Evolutionary conservation across 1,140 invertebrate species (phyloP), one percentile per base, ranked within the genome.

Genomic region (Lordiphosa stackelbergi): DNA sequence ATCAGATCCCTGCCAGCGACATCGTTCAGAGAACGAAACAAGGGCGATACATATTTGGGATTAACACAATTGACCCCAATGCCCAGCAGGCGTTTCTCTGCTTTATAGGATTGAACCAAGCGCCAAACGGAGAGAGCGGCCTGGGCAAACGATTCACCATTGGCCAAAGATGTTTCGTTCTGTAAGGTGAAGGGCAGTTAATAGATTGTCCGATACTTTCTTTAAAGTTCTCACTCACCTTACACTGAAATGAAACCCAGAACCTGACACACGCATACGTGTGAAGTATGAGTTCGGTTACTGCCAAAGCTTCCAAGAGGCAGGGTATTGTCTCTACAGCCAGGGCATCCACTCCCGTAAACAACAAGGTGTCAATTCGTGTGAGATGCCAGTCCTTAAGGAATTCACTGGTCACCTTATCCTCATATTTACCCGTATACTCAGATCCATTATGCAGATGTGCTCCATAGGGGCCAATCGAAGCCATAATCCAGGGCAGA

Each of bases 271-370:
- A 71, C 10, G 93, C 93, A 88, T 92, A 96, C 59, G 95, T 91
- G 4, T 90, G 88, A 38, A 91, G 89, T 10, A 98, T 78, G 16
- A 97, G 87, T 41, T 94, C 91, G 2, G 96, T 89, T 1, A 97
- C 86, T 72, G 94, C 94, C 86, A 94, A 90, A 0, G 94, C 96
- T 88, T 98, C 97, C 46, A 91, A 89, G 10, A 84, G 53, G 57
- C 94, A 94, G 8, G 97, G 96, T 66, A 98, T 93, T 0, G 97
- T 98, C 88, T 98, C 97, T 57, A 98, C 87, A 7, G 95, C 95
- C 31, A 98, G 79, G 0, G 96, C 78, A 88, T 97, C 95, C 2
- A 94, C 93, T 8, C 94, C 94, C 3, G 54, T 60, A 36, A 91
- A 92, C 58, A 97, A 74, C 2, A 97, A 88, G 9, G 93, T 92